These are phyloP conservation scores for Eupithecia subfuscata DNA, from an alignment of 2,888 invertebrate species.

Conservation along the genomic window DNA sequence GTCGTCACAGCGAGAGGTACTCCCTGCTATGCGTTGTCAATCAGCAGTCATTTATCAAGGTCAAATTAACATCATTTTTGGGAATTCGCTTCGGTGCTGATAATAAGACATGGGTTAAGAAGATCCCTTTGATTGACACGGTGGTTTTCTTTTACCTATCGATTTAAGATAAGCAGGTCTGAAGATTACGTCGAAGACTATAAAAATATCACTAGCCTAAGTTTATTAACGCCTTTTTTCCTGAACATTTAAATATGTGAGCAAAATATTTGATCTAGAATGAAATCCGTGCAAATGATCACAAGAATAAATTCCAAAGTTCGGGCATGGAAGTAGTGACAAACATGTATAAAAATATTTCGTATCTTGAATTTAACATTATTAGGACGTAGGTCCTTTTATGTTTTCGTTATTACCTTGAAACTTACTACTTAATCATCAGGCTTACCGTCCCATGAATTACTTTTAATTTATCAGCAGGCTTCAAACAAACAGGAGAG, in stretches of 20 bases:
- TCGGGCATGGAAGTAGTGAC: neutral
- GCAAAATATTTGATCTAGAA: no score
- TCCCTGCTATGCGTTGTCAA: constrained; percentile 74
- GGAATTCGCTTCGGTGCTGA: constrained; percentile 62
- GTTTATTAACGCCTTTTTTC: neutral
- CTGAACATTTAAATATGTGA: neutral
- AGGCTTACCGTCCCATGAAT: no score
- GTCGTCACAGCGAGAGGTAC: constrained; percentile 72
- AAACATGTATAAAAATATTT: neutral
- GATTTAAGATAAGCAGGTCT: no score
- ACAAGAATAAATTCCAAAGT: neutral
- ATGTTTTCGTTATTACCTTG: no score
- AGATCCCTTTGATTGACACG: constrained; percentile 12
- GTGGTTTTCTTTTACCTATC: neutral
- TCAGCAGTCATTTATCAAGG: constrained; percentile 74
- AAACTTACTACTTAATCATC: no score
- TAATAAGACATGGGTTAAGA: constrained; percentile 35
- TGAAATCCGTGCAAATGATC: no score
- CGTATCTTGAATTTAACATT: no score
- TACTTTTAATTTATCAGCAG: no score
- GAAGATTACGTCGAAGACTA: no score
- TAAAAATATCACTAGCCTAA: neutral
- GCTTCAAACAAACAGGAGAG: no score
- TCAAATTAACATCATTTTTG: constrained; percentile 63
- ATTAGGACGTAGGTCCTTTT: no score